Base-by-base conservation (phyloP, 2,888 invertebrate genomes). In the Drosophila cognata region DNA sequence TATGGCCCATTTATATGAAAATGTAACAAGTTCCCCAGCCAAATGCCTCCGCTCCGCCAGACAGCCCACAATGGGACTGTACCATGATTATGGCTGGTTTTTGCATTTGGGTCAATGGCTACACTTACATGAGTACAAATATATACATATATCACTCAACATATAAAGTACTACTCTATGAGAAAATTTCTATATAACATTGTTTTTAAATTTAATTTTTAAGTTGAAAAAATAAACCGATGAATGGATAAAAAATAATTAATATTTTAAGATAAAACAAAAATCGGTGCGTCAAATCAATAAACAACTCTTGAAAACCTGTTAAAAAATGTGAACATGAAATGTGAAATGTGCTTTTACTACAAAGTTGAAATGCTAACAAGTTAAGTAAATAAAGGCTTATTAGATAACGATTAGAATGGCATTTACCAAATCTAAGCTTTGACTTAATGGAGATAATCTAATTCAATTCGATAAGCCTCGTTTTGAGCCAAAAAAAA, bases 1-100 rank as follows among this genome's bases (percentile, higher is more conserved):
- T 61, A 62, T 77, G 62, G 61, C 62, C 58, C 70, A 86, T 86
- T 82, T 84, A 58, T 66, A 79, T 86, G 77, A 58, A 74, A 82
- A 80, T 81, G 57, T 55, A 18, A 43, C 66, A 36, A 18, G 41
- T 33, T 35, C 16, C 25, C 8, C 56, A 31, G 18, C 38, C 11
- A n/a, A 38, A 38, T 35, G 8, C 16, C n/a, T 25, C 56, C 29
- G 13, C 29, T 28, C 51, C 57, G 35, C 35, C 28, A 62, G 46
- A 58, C 52, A 33, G 28, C 21, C 53, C 28, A 53, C 31, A 60
- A 43, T 68, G 55, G 46, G 46, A 35, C 51, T 38, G 53, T 48
- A 52, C 21, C 18, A 57, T 29, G 56, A 50, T 56, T 58, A 58
- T 53, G 28, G 60, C 74, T 55, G 64, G 61, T 65, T 60, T 78